Conservation (phyloP, 2,888 invertebrate genomes). For the Pycnomerus fuliginosus region DNA sequence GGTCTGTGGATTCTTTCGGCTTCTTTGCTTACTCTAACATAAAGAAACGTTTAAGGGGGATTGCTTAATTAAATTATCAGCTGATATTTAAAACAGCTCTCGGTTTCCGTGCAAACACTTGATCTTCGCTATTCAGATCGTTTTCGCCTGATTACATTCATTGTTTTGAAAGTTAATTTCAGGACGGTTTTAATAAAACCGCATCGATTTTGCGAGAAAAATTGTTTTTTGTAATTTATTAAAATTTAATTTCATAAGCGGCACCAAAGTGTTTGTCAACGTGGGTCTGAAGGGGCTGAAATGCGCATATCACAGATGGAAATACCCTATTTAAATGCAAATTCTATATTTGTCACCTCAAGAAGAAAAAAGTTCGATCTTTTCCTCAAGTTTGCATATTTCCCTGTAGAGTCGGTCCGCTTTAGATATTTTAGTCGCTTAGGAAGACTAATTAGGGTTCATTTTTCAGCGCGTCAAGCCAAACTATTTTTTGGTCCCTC, state of each 20-base stretch:
- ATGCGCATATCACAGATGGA: constrained; percentile 60
- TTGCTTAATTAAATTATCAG: constrained; percentile 55
- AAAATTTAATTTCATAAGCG: constrained; percentile 45
- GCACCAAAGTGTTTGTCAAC: constrained; percentile 46
- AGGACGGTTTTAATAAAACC: constrained; percentile 17
- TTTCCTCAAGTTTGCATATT: constrained; percentile 50
- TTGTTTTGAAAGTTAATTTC: constrained; percentile 29
- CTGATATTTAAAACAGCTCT: constrained; percentile 52
- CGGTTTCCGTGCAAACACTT: constrained; percentile 42
- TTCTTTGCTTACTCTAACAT: constrained; percentile 40
- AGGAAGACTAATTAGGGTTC: constrained; percentile 46
- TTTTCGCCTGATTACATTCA: constrained; percentile 26
- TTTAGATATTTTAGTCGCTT: constrained; percentile 15
- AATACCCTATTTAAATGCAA: constrained; percentile 69
- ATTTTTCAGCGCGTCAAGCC: constrained; percentile 40
- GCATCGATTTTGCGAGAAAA: no score
- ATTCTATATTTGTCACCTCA: constrained; percentile 65
- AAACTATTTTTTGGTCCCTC: no score
- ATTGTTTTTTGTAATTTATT: constrained; percentile 29
- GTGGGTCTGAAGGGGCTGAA: constrained; percentile 38
- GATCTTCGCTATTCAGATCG: constrained; percentile 31
- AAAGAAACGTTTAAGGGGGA: constrained; percentile 47
- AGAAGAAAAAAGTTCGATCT: constrained; percentile 54
- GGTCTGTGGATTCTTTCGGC: constrained; percentile 41
- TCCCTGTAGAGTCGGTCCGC: constrained; percentile 43